Evolutionary conservation across 2,113 vertebrate species (phyloP).

Genomic region (Varanus komodoensis): DNA sequence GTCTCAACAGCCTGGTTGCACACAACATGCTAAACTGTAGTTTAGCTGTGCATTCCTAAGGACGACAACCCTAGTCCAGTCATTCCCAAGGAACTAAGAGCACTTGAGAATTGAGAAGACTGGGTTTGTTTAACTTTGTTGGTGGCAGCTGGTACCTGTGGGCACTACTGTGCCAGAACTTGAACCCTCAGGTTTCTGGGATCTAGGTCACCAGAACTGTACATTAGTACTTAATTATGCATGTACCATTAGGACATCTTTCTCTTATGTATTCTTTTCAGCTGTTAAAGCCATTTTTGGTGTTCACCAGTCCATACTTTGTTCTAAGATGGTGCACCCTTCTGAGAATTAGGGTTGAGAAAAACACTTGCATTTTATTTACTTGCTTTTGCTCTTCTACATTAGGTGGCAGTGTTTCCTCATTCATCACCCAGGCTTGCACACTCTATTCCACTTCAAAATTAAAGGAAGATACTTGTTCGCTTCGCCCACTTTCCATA

Average conservation of each 20-base stretch:
- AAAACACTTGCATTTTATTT: background rate
- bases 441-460: fast-evolving
- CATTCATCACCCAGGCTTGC: background rate
- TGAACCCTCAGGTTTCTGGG: too few relatives aligned
- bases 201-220: too few relatives aligned
- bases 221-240: background rate
- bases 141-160: too few relatives aligned
- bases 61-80: too few relatives aligned
- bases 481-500: too few relatives aligned
- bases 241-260: background rate
- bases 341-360: background rate
- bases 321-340: background rate
- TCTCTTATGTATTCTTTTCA: background rate
- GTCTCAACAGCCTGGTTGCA: too few relatives aligned
- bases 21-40: too few relatives aligned
- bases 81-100: too few relatives aligned
- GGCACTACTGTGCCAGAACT: too few relatives aligned
- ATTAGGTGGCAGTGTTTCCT: constrained; percentile 72
- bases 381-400: background rate
- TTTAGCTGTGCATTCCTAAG: too few relatives aligned
- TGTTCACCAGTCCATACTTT: background rate
- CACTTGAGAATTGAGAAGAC: too few relatives aligned
- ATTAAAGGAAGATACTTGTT: background rate
- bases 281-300: background rate
- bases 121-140: too few relatives aligned